Evolutionary conservation across 1,140 invertebrate genomes (phyloP).

Genomic region (Pararge aegeria): DNA sequence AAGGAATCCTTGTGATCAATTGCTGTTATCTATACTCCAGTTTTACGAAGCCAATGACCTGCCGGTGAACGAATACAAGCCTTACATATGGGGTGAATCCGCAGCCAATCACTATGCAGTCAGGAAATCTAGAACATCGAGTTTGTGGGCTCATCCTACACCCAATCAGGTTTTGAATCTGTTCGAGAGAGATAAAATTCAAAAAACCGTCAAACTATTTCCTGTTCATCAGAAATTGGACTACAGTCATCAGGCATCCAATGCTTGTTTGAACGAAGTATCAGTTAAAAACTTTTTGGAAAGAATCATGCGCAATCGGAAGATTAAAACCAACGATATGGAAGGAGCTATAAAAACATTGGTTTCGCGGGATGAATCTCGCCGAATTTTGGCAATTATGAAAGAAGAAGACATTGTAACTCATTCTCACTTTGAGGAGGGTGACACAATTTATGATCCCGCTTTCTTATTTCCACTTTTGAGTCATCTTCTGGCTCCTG

Average conservation of each 20-base stretch:
- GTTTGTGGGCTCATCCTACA: conserved; percentile 85
- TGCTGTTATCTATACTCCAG: conserved; percentile 82
- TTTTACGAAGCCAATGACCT: conserved; percentile 83
- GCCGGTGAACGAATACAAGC: conserved; percentile 84
- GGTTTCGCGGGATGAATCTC: conserved; percentile 39
- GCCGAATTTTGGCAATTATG: conserved; percentile 29
- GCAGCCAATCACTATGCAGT: conserved; percentile 88
- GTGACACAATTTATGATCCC: conserved; percentile 83
- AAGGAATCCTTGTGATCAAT: conserved; percentile 82
- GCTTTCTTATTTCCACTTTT: conserved; percentile 86
- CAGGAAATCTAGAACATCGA: conserved; percentile 79
- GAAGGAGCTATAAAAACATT: conserved; percentile 45
- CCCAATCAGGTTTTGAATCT: conserved; percentile 86
- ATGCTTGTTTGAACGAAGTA: conserved; percentile 29
- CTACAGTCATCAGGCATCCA: conserved; percentile 52
- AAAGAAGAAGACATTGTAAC: conserved; percentile 37
- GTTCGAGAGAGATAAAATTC: conserved; percentile 82
- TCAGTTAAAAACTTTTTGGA: conserved; percentile 39
- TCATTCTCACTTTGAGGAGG: conserved; percentile 39
- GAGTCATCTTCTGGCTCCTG: conserved; percentile 82
- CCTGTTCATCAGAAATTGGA: conserved; percentile 73
- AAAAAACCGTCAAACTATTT: conserved; percentile 85
- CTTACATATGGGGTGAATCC: conserved; percentile 89
- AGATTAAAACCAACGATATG: conserved; percentile 41
- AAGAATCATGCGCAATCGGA: conserved; percentile 29